Evolutionary conservation across 2,113 vertebrate species (phyloP).

Genomic region (Ploceus nigricollis): DNA sequence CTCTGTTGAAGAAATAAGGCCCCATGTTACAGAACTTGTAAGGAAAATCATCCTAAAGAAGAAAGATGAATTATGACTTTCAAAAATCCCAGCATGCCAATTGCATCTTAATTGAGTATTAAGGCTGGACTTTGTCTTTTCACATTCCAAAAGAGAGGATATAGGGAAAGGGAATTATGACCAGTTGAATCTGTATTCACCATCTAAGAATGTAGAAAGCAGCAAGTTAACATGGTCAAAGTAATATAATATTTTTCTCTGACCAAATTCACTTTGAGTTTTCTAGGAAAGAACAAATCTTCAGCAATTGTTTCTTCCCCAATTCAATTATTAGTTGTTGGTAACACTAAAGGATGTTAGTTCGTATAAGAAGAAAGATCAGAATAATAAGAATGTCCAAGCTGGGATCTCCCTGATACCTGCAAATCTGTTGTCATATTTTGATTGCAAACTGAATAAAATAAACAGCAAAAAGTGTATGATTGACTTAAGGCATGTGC

Average conservation of each 20-base stretch:
- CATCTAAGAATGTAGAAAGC: neutral
- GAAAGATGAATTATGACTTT: conserved; percentile 86
- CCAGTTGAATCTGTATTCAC: neutral
- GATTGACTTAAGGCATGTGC: neutral
- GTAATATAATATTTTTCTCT: neutral
- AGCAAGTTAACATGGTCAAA: neutral
- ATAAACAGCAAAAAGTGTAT: neutral
- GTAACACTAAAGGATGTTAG: neutral
- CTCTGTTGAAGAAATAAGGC: conserved; percentile 85
- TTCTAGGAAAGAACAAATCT: neutral
- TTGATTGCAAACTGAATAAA: neutral
- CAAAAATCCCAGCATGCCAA: neutral
- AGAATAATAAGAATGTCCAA: neutral
- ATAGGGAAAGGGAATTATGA: neutral
- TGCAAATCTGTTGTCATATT: neutral
- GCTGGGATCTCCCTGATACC: neutral
- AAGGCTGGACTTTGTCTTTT: neutral
- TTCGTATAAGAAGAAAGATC: neutral
- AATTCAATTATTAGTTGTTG: neutral
- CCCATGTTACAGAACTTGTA: conserved; percentile 84
- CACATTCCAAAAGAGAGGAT: neutral
- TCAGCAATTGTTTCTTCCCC: neutral
- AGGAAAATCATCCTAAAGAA: conserved; percentile 90
- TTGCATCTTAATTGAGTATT: neutral
- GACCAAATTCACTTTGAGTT: neutral